phyloP scores from a whole-genome alignment of 2,888 invertebrate genomes.

The Caenorhabditis becei region DNA sequence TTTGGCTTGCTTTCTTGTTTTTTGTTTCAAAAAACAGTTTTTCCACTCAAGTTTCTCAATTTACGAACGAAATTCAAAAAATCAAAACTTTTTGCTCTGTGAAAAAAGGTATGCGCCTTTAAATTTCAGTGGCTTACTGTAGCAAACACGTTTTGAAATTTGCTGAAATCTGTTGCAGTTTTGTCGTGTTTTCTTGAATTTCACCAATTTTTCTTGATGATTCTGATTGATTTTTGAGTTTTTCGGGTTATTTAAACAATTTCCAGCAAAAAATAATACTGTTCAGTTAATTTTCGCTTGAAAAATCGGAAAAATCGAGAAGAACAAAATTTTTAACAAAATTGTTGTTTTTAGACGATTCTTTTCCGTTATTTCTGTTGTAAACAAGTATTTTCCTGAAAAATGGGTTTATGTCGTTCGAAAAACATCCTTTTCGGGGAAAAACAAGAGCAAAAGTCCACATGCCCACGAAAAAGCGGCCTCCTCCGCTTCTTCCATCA shows the following conservation, averaged over 20 bases:
- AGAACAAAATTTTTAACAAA: too few relatives aligned
- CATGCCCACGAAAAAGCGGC: background rate
- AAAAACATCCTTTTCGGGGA: too few relatives aligned
- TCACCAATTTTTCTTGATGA: background rate
- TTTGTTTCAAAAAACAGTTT: background rate
- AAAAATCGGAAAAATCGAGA: background rate
- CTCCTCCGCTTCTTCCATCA: background rate
- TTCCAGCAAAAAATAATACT: too few relatives aligned
- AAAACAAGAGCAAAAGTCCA: background rate
- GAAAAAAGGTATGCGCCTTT: conserved; percentile 5
- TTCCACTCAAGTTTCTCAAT: background rate
- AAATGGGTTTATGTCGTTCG: too few relatives aligned
- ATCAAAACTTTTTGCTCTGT: background rate
- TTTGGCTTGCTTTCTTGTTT: background rate
- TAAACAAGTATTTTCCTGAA: background rate
- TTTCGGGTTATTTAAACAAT: too few relatives aligned
- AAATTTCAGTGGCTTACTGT: background rate
- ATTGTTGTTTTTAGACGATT: too few relatives aligned
- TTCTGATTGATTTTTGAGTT: too few relatives aligned
- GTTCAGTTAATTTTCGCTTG: background rate
- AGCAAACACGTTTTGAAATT: background rate
- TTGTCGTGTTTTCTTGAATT: background rate
- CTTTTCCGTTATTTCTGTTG: background rate
- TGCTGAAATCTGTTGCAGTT: background rate
- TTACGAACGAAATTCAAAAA: background rate